Evolutionary conservation across 2,113 vertebrate genomes (phyloP).

Genomic region (Cyprinodon variegatus): DNA sequence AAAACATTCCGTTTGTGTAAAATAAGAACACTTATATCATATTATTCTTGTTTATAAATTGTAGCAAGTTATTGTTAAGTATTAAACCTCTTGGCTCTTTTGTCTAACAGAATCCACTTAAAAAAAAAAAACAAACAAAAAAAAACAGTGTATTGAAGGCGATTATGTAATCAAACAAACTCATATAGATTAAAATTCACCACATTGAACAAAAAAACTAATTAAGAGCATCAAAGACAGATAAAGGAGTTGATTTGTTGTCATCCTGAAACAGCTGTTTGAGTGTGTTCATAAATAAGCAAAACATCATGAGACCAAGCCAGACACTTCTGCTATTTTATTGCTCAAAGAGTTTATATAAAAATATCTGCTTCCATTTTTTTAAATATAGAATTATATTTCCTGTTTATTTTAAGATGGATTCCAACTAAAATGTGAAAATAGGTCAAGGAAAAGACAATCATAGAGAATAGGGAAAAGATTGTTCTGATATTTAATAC

Average conservation of each 20-base stretch:
- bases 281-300: constrained; percentile 9
- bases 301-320: constrained; percentile 46
- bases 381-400: constrained; percentile 52
- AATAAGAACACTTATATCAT: background rate
- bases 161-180: background rate
- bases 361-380: constrained; percentile 44
- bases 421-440: constrained; percentile 28
- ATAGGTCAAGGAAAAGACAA: constrained; percentile 20
- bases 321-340: constrained; percentile 60
- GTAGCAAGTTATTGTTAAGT: too few species aligned
- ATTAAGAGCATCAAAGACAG: background rate
- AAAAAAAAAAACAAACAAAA: background rate
- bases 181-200: background rate
- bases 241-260: background rate
- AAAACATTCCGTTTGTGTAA: background rate
- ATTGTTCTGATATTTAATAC: background rate
- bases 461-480: background rate
- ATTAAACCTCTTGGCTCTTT: background rate
- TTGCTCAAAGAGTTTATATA: constrained; percentile 9
- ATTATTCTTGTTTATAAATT: background rate
- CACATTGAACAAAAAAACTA: background rate
- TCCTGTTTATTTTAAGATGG: constrained; percentile 33
- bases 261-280: constrained; percentile 4
- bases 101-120: background rate
- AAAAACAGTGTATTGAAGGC: background rate